Conservation (phyloP, 2,888 invertebrate genomes). For the Drosophila pseudotalamancana region DNA sequence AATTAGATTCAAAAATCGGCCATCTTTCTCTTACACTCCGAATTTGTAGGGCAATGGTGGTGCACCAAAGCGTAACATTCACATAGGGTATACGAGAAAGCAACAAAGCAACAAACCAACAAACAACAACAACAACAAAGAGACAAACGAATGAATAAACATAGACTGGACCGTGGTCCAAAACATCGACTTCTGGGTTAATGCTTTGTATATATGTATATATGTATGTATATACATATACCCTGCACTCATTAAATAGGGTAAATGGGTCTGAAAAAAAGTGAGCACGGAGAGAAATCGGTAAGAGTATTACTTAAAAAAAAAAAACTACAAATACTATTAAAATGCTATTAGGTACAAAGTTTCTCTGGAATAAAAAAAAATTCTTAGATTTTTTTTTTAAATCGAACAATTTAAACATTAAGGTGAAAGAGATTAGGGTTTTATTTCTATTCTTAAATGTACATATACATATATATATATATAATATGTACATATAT, state of each 20-base stretch:
- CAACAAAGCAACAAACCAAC: constrained; percentile 20
- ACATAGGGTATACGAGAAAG: constrained; percentile 13
- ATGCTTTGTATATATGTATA: constrained; percentile 2
- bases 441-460: too few relatives aligned
- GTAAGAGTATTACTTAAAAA: too few relatives aligned
- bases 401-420: too few relatives aligned
- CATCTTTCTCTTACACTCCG: constrained; percentile 6
- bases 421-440: too few relatives aligned
- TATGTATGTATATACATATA: too few relatives aligned
- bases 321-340: too few relatives aligned
- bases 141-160: constrained; percentile 34
- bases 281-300: too few relatives aligned
- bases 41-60: constrained; percentile 33
- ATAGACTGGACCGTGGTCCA: constrained; percentile 14
- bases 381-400: too few relatives aligned
- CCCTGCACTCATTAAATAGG: constrained; percentile 6
- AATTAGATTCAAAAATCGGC: constrained; percentile 1
- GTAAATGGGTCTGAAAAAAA: constrained; percentile 1
- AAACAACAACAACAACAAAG: constrained; percentile 8
- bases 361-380: too few relatives aligned
- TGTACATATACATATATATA: too few relatives aligned
- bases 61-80: constrained; percentile 58
- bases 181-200: constrained; percentile 18
- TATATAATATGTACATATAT: too few relatives aligned
- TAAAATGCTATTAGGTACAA: too few relatives aligned